A percentile compares a stretch with the other conserved stretches of the same genome.
Evolutionary conservation across 2,888 invertebrate genomes (phyloP).

Genomic region (Drosophila meridionalis): DNA sequence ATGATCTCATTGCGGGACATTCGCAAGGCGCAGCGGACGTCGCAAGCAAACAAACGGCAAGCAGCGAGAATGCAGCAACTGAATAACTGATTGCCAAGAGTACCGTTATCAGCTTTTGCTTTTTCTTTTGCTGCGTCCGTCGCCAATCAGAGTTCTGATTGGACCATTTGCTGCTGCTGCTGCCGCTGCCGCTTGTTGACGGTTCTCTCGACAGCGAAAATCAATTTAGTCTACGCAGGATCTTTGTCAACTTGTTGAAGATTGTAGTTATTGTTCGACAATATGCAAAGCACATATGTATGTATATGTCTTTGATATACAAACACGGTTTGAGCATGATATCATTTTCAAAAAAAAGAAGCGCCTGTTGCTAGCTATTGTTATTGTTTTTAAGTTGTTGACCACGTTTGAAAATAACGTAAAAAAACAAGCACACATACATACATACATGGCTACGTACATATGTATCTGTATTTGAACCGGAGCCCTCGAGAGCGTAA

Average conservation of each 20-base stretch:
- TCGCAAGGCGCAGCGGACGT: conserved; percentile 10
- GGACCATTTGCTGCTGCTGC: background rate
- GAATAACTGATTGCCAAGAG: background rate
- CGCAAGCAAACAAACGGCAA: background rate
- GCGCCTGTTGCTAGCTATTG: conserved; percentile 16
- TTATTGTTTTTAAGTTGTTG: conserved; percentile 23
- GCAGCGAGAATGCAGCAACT: conserved; percentile 14
- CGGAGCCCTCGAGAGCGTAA: conserved; percentile 13
- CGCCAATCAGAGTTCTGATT: conserved; percentile 6
- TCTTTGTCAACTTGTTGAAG: background rate
- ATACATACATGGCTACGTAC: background rate
- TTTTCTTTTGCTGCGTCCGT: background rate
- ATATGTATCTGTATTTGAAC: background rate
- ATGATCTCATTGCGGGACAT: conserved; percentile 41
- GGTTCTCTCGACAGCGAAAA: conserved; percentile 1
- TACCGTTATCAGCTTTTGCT: conserved; percentile 18
- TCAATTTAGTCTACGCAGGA: background rate
- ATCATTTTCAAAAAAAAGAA: conserved; percentile 30
- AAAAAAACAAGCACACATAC: background rate
- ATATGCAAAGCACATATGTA: background rate
- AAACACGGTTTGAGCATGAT: conserved; percentile 38
- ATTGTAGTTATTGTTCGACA: conserved; percentile 1
- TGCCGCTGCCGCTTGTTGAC: background rate
- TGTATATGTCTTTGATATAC: background rate
- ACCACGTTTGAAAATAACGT: background rate